Evolutionary conservation across 2,113 vertebrate genomes (phyloP).

Genomic region (Choloepus hoffmanni): DNA sequence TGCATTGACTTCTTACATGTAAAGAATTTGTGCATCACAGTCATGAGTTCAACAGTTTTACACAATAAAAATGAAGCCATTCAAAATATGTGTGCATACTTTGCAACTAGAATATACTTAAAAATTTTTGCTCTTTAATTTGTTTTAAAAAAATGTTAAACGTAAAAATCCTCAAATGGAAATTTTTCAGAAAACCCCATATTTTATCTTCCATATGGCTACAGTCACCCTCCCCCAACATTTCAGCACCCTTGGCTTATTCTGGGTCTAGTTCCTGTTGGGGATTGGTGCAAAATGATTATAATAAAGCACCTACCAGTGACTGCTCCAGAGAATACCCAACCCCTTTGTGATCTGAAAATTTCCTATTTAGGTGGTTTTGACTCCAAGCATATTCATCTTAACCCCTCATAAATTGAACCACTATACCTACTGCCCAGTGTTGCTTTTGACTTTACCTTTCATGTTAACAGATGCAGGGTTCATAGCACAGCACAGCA

Average conservation of each 20-base stretch:
- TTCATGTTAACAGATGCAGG: conserved; percentile 66
- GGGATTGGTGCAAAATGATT: conserved; percentile 62
- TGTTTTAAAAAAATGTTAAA: conserved; percentile 72
- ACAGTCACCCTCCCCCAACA: too few species aligned
- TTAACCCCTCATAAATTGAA: conserved; percentile 72
- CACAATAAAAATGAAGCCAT: too few species aligned
- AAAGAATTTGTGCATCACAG: too few species aligned
- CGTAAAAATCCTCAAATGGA: conserved; percentile 82
- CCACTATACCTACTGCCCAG: conserved; percentile 60
- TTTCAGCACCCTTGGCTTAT: background rate
- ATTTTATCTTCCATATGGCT: conserved; percentile 83
- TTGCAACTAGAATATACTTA: background rate
- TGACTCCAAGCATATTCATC: conserved; percentile 83
- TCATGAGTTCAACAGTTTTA: too few species aligned
- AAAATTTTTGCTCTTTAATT: conserved; percentile 75
- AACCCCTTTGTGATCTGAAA: conserved; percentile 59
- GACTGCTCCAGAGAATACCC: conserved; percentile 50
- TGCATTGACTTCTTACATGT: too few species aligned
- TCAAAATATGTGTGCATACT: too few species aligned
- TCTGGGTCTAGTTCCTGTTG: conserved; percentile 50
- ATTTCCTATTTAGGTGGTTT: conserved; percentile 81
- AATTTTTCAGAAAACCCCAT: conserved; percentile 83
- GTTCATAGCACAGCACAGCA: conserved; percentile 76
- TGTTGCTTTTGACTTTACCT: conserved; percentile 7
- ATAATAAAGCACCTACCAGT: conserved; percentile 26